Evolutionary conservation across 2,797 vertebrate genomes (phyloP).

Genomic region (Muraenolepis orangiensis): DNA sequence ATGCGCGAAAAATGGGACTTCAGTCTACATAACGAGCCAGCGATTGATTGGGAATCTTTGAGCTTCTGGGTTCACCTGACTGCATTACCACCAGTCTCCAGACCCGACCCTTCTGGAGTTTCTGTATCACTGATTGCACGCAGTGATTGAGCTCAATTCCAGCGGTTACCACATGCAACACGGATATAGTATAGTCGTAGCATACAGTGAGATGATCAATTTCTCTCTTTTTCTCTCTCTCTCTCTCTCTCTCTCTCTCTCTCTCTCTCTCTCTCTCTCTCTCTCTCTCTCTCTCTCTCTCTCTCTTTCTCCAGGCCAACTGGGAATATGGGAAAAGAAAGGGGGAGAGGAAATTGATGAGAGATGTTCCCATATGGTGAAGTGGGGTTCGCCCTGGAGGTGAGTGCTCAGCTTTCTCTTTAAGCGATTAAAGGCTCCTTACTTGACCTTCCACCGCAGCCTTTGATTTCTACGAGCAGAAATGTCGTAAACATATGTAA

Average conservation of each 20-base stretch:
- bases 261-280: no score
- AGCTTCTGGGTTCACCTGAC: not conserved
- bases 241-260: no score
- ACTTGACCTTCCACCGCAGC: constrained; percentile 9
- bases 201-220: constrained; percentile 1
- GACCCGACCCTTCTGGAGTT: constrained; percentile 8
- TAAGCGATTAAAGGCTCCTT: constrained; percentile 1
- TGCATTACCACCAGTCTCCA: not conserved
- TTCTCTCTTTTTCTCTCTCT: no score
- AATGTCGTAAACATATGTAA: not conserved
- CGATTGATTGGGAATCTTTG: not conserved
- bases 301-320: no score
- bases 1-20: no score
- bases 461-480: not conserved
- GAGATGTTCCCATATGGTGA: no score
- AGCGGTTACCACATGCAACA: constrained; percentile 58
- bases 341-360: not conserved
- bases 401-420: not conserved
- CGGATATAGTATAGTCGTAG: constrained; percentile 59
- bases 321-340: no score
- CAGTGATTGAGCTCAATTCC: constrained; percentile 51
- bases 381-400: no score
- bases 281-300: no score
- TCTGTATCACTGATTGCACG: constrained; percentile 56
- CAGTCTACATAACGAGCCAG: not conserved